These are phyloP conservation scores for Volucella zonaria DNA, from an alignment of 2,888 invertebrate species.

Conservation along the genomic window DNA sequence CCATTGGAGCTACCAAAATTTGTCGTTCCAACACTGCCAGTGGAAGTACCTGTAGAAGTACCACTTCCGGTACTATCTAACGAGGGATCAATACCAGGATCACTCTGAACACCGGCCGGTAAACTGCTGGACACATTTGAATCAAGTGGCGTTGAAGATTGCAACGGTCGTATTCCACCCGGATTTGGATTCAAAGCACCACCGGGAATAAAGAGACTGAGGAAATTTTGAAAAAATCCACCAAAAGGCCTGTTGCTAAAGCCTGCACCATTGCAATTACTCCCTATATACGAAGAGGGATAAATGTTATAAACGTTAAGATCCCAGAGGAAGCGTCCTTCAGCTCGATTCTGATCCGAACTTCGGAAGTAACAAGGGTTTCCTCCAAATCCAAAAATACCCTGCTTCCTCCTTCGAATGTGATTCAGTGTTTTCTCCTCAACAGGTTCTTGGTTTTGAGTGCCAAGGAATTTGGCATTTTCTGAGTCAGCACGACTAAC, in stretches of 20 bases:
- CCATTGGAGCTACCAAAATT: slow-evolving; percentile 71
- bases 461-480: slow-evolving; percentile 80
- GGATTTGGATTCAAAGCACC: slow-evolving; percentile 77
- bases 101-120: slow-evolving; percentile 76
- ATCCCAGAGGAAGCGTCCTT: slow-evolving; percentile 81
- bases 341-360: slow-evolving; percentile 72
- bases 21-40: slow-evolving; percentile 76
- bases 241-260: slow-evolving; percentile 44
- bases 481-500: slow-evolving; percentile 76
- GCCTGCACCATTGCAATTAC: slow-evolving; percentile 53
- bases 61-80: slow-evolving; percentile 69
- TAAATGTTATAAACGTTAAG: slow-evolving; percentile 80
- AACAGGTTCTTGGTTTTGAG: slow-evolving; percentile 78
- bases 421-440: slow-evolving; percentile 48
- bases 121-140: slow-evolving; percentile 52
- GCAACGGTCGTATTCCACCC: slow-evolving; percentile 73
- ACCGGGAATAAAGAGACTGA: slow-evolving; percentile 79
- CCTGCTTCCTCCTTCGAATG: slow-evolving; percentile 64
- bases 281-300: slow-evolving; percentile 64
- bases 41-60: slow-evolving; percentile 42
- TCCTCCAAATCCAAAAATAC: slow-evolving; percentile 9
- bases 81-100: slow-evolving; percentile 79
- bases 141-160: slow-evolving; percentile 50
- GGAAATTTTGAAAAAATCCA: slow-evolving; percentile 77
- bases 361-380: slow-evolving; percentile 58